Evolutionary conservation across 1,140 invertebrate genomes (phyloP).

Genomic region (Ceratosolen fusciceps): DNA sequence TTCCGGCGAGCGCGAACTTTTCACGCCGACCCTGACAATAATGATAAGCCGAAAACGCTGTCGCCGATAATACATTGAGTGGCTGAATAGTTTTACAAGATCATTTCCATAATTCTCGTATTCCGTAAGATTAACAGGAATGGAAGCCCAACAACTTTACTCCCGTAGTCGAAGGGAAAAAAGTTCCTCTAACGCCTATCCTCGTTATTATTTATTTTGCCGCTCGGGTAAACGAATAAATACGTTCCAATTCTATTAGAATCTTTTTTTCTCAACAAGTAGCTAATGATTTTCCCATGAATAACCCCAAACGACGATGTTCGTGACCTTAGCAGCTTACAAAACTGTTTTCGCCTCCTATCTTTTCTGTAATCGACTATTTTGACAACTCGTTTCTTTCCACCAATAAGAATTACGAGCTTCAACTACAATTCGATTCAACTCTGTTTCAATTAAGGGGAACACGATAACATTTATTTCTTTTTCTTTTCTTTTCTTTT

Average conservation of each 20-base stretch:
- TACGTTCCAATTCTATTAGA: neutral
- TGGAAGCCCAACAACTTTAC: no score
- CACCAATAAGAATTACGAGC: no score
- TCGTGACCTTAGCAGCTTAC: neutral
- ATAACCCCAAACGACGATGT: neutral
- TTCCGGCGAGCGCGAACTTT: neutral
- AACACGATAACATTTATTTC: no score
- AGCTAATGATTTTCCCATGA: neutral
- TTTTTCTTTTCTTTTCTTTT: no score
- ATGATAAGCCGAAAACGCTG: neutral
- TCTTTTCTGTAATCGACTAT: no score
- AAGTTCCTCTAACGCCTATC: no score
- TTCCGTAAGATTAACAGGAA: no score
- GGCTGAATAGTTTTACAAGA: neutral
- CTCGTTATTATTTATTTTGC: neutral
- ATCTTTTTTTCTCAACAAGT: neutral
- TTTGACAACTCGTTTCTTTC: no score
- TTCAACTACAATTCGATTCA: no score
- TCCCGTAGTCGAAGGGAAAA: no score
- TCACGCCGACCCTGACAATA: neutral
- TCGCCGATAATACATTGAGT: neutral
- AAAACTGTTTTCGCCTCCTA: neutral
- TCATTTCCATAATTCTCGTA: neutral
- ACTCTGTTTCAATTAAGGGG: no score
- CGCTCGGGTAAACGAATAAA: neutral